Evolutionary conservation across 2,113 vertebrate species (phyloP).

Genomic region (Otis tarda): DNA sequence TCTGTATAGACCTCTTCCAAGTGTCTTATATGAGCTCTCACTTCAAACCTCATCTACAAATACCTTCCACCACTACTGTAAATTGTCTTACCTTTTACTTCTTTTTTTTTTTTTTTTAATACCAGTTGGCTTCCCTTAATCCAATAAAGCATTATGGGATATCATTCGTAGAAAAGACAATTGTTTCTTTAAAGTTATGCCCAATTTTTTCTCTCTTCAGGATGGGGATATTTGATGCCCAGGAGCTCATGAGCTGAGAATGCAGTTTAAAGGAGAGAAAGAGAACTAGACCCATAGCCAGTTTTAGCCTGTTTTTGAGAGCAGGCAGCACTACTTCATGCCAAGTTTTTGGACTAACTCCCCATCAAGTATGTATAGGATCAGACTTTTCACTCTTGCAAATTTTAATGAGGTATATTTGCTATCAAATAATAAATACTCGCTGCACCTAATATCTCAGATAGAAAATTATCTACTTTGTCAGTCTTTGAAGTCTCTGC

Average conservation of each 20-base stretch:
- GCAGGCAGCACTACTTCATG: not conserved
- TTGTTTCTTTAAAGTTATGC: not conserved
- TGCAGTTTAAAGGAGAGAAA: not conserved
- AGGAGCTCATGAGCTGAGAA: not conserved
- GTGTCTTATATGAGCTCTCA: not conserved
- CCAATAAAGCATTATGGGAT: not conserved
- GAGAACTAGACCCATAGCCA: not conserved
- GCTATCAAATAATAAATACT: not conserved
- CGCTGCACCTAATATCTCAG: not conserved
- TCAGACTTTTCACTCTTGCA: not conserved
- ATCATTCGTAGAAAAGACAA: not conserved
- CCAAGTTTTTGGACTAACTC: not conserved
- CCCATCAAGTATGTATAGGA: constrained; percentile 2
- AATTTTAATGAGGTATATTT: not conserved
- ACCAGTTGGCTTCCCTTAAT: not conserved
- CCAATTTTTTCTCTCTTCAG: not conserved
- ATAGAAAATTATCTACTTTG: not conserved
- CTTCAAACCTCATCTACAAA: not conserved
- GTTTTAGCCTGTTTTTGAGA: constrained; percentile 6
- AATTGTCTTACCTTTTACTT: not conserved
- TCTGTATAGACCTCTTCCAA: not conserved
- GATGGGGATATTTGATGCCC: not conserved
- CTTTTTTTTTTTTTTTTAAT: not conserved
- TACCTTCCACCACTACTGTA: not conserved
- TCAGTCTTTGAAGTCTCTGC: not conserved